phyloP scores from a whole-genome alignment of 2,113 vertebrate species.

The Emydocephalus ijimae region DNA sequence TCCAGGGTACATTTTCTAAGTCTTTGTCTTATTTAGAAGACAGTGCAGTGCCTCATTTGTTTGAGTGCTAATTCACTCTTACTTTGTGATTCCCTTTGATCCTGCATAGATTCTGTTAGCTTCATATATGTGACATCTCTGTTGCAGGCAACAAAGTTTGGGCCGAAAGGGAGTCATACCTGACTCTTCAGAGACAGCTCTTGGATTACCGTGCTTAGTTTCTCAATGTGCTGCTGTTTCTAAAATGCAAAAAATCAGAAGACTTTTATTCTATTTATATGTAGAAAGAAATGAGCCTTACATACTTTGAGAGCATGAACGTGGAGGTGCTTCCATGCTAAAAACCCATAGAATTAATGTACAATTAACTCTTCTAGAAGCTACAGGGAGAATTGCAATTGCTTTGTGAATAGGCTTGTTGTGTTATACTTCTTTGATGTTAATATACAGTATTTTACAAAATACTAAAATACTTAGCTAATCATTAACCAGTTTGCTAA shows the following conservation, averaged over 20 bases:
- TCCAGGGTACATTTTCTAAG: not conserved
- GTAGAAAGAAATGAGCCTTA: not conserved
- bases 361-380: not conserved
- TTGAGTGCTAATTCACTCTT: not conserved
- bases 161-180: not conserved
- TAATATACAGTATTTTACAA: not conserved
- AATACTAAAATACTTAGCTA: not conserved
- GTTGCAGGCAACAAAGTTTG: not conserved
- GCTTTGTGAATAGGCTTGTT: not conserved
- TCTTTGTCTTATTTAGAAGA: not conserved
- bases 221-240: slow-evolving; percentile 14
- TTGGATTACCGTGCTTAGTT: not conserved
- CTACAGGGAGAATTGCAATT: not conserved
- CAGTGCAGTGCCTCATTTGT: not conserved
- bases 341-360: not conserved
- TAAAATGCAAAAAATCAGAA: not conserved
- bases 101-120: not conserved
- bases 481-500: not conserved
- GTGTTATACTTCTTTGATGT: not conserved
- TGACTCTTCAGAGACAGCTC: slow-evolving; percentile 18
- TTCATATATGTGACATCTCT: not conserved
- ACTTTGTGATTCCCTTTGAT: not conserved
- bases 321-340: not conserved
- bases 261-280: not conserved
- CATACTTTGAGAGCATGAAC: not conserved